Conservation (phyloP, 2,113 vertebrate species). For the Ageneiosus marmoratus region DNA sequence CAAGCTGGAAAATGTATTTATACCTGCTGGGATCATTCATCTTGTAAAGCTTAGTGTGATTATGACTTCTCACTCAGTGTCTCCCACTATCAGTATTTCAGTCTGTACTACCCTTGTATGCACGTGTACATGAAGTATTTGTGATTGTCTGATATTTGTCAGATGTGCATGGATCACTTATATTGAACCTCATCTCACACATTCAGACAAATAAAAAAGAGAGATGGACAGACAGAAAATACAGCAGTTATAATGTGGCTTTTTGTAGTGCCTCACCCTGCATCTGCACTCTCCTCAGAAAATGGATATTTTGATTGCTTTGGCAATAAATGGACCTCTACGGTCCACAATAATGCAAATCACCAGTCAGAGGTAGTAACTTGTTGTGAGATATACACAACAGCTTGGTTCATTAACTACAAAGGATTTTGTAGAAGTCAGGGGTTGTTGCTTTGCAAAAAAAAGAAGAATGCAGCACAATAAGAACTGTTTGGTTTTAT, state of each 20-base stretch:
- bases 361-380: slow-evolving; percentile 29
- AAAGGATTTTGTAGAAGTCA: slow-evolving; percentile 10
- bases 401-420: slow-evolving; percentile 22
- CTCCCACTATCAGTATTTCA: not conserved
- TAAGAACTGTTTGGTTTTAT: slow-evolving; percentile 3
- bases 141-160: not conserved
- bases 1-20: not conserved
- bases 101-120: not conserved
- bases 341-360: slow-evolving; percentile 23
- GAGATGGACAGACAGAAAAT: not conserved
- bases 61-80: not conserved
- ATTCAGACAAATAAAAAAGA: not conserved
- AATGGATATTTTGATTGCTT: slow-evolving; percentile 36
- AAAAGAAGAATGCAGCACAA: not conserved
- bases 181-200: slow-evolving; percentile 2
- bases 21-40: not conserved
- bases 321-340: slow-evolving; percentile 35
- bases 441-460: not conserved
- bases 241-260: slow-evolving; percentile 17
- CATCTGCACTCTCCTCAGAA: slow-evolving; percentile 13
- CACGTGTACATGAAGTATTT: not conserved
- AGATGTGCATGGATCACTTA: not conserved
- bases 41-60: slow-evolving; percentile 11
- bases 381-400: slow-evolving; percentile 9
- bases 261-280: slow-evolving; percentile 14